Evolutionary conservation across 2,113 vertebrate genomes (phyloP), one percentile per base, ranked within the genome.

Genomic region (Neofelis nebulosa): DNA sequence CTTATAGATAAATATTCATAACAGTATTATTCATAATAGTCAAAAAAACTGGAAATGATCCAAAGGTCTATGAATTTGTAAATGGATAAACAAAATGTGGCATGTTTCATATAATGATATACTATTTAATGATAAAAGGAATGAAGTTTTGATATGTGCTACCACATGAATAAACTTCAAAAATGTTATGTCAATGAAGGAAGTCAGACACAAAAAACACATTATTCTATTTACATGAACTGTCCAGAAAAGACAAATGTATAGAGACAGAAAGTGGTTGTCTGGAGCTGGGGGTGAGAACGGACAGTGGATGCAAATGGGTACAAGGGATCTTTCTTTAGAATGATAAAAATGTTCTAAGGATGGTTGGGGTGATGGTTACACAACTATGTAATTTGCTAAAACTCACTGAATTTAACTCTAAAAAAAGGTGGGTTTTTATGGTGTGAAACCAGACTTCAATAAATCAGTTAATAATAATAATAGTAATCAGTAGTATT

Each of bases 31-130:
- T 97, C 48, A 68, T 63, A 92, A 61, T 89, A n/a, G 18, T 29
- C 50, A 31, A 7, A 38, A 68, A 65, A 96, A 41, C 52, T 91
- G 16, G 19, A 95, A 93, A 79, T 6, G 15, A 97, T 55, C 48
- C 57, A 85, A 94, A 91, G 66, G 38, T 63, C 81, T 90, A 29
- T 52, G 12, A 71, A 57, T 36, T 79, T 52, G 33, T 93, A 57
- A 94, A 48, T n/a, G 41, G 41, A 38, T 90, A 89, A 92, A 80
- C 23, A 91, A 93, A 95, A 96, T 90, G 41, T 68, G 55, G 25
- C 10, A 27, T 68, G 66, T 7, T 87, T 87, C 31, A 33, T 57
- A 68, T 41, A 74, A 76, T 48, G 27, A 9, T 57, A 78, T 74
- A 48, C 66, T 61, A 85, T 36, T 89, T 36, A 76, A 79, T 45